These are phyloP conservation scores for Melospiza georgiana DNA, from an alignment of 2,113 vertebrate species.

Conservation along the genomic window DNA sequence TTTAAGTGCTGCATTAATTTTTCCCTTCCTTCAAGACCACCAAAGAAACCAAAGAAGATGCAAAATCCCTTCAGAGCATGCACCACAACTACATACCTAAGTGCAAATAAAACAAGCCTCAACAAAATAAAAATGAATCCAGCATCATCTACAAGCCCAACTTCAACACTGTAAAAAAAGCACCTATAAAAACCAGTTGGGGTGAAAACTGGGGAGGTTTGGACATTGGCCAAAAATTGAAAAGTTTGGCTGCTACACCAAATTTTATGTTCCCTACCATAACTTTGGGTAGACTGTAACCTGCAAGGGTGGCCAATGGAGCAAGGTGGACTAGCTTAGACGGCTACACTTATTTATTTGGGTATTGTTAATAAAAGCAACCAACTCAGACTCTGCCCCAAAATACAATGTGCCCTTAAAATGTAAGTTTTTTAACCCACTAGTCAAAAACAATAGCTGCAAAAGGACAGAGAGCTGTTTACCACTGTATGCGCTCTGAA, in stretches of 20 bases:
- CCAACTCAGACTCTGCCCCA: background rate
- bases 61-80: background rate
- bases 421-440: background rate
- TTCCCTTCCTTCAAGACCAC: slow-evolving; percentile 29
- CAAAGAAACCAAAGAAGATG: slow-evolving; percentile 30
- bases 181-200: background rate
- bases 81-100: slow-evolving; percentile 6
- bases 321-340: background rate
- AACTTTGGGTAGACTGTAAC: background rate
- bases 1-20: slow-evolving; percentile 20
- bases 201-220: background rate
- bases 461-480: background rate
- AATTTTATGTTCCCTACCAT: background rate
- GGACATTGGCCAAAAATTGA: background rate
- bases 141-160: background rate
- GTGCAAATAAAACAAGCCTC: slow-evolving; percentile 31
- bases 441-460: background rate
- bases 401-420: background rate
- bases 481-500: background rate
- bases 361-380: background rate
- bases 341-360: background rate
- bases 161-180: background rate
- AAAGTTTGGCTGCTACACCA: background rate
- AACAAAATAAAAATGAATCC: slow-evolving; percentile 30
- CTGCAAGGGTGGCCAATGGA: background rate